phyloP scores from a whole-genome alignment of 2,888 invertebrate species.

The Drosophila meridionalis region DNA sequence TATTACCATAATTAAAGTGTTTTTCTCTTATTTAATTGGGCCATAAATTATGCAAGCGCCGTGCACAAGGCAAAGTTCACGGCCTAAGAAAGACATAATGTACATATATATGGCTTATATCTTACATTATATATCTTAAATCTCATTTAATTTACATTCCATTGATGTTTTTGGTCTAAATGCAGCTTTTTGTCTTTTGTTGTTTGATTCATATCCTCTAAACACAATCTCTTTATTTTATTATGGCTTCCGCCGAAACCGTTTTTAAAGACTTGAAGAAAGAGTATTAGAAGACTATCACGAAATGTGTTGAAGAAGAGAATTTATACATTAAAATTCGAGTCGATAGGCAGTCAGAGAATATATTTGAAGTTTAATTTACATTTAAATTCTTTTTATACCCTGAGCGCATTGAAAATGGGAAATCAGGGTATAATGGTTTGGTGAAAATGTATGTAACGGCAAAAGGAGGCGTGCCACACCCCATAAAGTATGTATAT shows the following conservation, averaged over 20 bases:
- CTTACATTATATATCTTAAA: not conserved
- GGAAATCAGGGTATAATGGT: too few relatives aligned
- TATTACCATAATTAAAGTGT: slow-evolving; percentile 37
- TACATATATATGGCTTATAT: not conserved
- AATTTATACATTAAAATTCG: not conserved
- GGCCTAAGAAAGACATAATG: not conserved
- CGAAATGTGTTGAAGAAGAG: not conserved
- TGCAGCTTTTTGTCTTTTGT: not conserved
- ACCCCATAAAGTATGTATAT: too few relatives aligned
- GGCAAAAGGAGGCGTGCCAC: too few relatives aligned
- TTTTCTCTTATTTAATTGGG: slow-evolving; percentile 23
- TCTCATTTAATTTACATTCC: slow-evolving; percentile 10
- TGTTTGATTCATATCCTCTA: slow-evolving; percentile 50
- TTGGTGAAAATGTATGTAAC: too few relatives aligned
- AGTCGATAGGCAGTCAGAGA: not conserved
- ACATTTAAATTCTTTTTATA: not conserved
- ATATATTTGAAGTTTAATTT: not conserved
- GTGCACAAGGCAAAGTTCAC: slow-evolving; percentile 2
- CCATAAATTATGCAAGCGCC: slow-evolving; percentile 24
- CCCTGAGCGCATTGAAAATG: too few relatives aligned
- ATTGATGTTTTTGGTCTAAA: slow-evolving; percentile 9
- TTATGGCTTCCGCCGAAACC: slow-evolving; percentile 38
- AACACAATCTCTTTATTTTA: slow-evolving; percentile 21
- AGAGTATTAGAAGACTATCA: not conserved
- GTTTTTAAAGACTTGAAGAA: slow-evolving; percentile 5